Percentiles rank a stretch among this genome's conserved stretches.
phyloP scores from a whole-genome alignment of 2,113 vertebrate genomes.

The Muscicapa adusta region DNA sequence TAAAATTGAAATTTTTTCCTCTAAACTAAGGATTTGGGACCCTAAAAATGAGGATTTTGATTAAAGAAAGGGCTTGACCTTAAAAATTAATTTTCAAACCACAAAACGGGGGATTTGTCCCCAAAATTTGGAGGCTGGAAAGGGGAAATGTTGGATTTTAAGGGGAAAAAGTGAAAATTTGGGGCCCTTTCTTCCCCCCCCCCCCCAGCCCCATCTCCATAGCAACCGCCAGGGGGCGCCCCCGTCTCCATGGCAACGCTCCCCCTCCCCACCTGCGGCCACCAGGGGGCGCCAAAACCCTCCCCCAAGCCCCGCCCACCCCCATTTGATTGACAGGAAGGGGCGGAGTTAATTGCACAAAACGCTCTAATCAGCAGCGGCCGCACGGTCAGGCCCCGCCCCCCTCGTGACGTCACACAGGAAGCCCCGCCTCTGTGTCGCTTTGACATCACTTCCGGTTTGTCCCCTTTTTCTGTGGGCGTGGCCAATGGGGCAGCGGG shows the following conservation, averaged over 20 bases:
- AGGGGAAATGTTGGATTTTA: no score
- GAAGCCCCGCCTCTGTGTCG: fast-evolving
- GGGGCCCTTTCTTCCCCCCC: no score
- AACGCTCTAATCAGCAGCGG: neutral
- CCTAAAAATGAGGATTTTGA: neutral
- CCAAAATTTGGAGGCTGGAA: no score
- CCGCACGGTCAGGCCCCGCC: neutral
- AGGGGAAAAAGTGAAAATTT: no score
- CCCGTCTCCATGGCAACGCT: no score
- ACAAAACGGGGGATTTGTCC: neutral
- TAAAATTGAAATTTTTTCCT: fast-evolving
- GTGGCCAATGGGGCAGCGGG: neutral
- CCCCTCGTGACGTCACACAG: neutral
- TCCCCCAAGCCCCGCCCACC: neutral
- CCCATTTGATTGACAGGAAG: neutral
- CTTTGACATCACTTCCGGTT: neutral
- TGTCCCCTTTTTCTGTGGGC: fast-evolving
- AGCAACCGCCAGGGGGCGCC: neutral
- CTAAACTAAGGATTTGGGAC: fast-evolving
- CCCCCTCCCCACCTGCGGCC: no score
- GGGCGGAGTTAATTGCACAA: neutral
- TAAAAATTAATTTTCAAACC: fast-evolving
- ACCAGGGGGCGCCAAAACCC: neutral
- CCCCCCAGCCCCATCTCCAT: no score
- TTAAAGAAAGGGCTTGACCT: fast-evolving